Evolutionary conservation across 2,888 invertebrate genomes (phyloP).

Genomic region (Nudaria mundana): DNA sequence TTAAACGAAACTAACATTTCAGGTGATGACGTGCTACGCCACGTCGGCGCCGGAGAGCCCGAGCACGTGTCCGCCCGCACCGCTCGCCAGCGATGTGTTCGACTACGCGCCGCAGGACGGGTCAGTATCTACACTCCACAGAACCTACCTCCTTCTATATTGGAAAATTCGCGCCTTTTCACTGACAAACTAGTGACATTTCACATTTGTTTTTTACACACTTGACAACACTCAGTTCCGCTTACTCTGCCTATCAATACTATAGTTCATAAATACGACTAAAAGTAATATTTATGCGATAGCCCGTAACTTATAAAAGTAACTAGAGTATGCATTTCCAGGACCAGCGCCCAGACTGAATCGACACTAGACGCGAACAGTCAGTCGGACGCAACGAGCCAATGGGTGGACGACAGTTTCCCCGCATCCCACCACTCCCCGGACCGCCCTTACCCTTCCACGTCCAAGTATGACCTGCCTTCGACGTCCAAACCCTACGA

Average conservation of each 20-base stretch:
- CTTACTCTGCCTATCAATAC: too few relatives aligned
- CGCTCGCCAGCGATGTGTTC: slow-evolving; percentile 56
- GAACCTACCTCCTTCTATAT: too few relatives aligned
- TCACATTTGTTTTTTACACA: too few relatives aligned
- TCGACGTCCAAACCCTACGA: slow-evolving; percentile 66
- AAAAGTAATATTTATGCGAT: too few relatives aligned
- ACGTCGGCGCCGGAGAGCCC: slow-evolving; percentile 73
- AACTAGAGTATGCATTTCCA: slow-evolving; percentile 18
- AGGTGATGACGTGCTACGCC: slow-evolving; percentile 76
- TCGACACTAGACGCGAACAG: slow-evolving; percentile 61
- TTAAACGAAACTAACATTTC: too few relatives aligned
- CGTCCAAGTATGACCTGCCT: slow-evolving; percentile 58
- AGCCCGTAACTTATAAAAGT: too few relatives aligned
- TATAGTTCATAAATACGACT: too few relatives aligned
- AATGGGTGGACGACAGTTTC: slow-evolving; percentile 79
- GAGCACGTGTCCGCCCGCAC: slow-evolving; percentile 55
- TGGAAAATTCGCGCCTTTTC: too few relatives aligned
- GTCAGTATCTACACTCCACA: slow-evolving; percentile 26
- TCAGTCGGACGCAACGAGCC: slow-evolving; percentile 72
- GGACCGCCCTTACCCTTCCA: slow-evolving; percentile 50
- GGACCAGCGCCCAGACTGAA: slow-evolving; percentile 52
- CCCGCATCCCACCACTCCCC: slow-evolving; percentile 60
- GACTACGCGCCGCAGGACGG: slow-evolving; percentile 57
- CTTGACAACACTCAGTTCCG: too few relatives aligned
- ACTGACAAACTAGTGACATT: too few relatives aligned